Base-by-base conservation (phyloP, 2,888 invertebrate species). In the Rhamnusium bicolor region DNA sequence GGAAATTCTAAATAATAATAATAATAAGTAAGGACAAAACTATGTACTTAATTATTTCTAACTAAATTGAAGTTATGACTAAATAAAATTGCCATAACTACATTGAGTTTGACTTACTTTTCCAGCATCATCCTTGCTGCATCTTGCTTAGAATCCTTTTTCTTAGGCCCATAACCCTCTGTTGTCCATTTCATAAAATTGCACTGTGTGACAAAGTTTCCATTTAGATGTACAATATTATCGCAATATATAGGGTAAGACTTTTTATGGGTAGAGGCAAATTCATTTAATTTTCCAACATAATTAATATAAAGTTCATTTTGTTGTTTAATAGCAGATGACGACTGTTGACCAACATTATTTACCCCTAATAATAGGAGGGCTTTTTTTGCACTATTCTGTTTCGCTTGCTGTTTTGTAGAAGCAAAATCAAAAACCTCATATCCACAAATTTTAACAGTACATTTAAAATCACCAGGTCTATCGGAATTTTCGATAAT, bases 361-460 rank as follows among this genome's bases (percentile, higher is more conserved):
- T 19, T 54, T 0, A 66, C 58, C 6, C 46, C 68, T 40, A 54
- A 69, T 6, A 60, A 6, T 53, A 68, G 46, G 24, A 80, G 32
- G 8, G 74, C 75, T 12, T 72, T 70, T n/a, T 73, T 40, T 14
- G 79, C 80, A 72, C 66, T 56, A 4, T 75, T 70, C n/a, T 79
- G 78, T 67, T 80, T 80, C 14, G 80, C 78, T 51, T 73, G 73
- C 58, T 80, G 78, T 71, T 80, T 80, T 27, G 77, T 74, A 18
- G 24, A 27, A 18, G 74, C 80, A 72, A 61, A 63, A 54, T 76
- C 80, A 19, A 18, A 14, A 2, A 65, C 76, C 27, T 12, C 69
- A 7, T 72, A 16, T n/a, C 54, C 14, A 29, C 67, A 70, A 18
- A 69, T 56, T 51, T 21, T 69, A 19, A 74, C 77, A 16, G 53